These are phyloP conservation scores for Cataglyphis cursor DNA, from an alignment of 2,888 invertebrate species.

Conservation along the genomic window DNA sequence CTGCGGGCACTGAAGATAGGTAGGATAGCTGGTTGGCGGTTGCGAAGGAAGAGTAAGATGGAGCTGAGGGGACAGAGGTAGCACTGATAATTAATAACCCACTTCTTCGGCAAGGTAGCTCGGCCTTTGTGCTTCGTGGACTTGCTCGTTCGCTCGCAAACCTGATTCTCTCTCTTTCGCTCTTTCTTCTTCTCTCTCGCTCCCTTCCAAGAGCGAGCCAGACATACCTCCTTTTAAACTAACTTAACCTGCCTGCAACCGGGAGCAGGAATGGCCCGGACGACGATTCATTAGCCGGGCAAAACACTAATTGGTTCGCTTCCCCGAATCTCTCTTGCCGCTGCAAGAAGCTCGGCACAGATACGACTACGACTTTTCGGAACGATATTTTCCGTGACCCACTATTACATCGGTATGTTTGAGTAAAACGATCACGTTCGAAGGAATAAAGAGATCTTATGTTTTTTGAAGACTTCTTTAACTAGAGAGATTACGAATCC, in stretches of 20 bases:
- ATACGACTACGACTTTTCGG: conserved; percentile 66
- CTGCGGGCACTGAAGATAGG: conserved; percentile 49
- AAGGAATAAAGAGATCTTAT: conserved; percentile 11
- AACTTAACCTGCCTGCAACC: conserved; percentile 59
- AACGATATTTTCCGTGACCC: conserved; percentile 68
- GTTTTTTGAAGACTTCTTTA: neutral
- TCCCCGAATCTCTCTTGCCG: conserved; percentile 71
- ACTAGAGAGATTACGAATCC: neutral
- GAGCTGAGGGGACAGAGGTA: conserved; percentile 60
- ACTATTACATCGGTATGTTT: conserved; percentile 52
- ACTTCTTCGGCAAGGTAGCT: conserved; percentile 76
- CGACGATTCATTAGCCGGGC: conserved; percentile 81
- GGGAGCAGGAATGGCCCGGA: conserved; percentile 69
- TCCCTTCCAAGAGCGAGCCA: conserved; percentile 58
- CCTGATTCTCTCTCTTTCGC: conserved; percentile 61
- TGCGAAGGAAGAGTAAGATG: conserved; percentile 34
- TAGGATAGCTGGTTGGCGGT: conserved; percentile 51
- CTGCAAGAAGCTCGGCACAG: conserved; percentile 66
- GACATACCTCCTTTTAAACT: conserved; percentile 67
- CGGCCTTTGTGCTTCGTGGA: conserved; percentile 73
- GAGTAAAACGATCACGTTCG: conserved; percentile 12
- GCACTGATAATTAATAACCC: conserved; percentile 82
- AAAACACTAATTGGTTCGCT: conserved; percentile 83
- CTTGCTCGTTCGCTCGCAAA: conserved; percentile 62
- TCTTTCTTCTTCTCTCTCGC: conserved; percentile 33